phyloP scores from a whole-genome alignment of 2,113 vertebrate genomes.

The Tragulus kanchil region DNA sequence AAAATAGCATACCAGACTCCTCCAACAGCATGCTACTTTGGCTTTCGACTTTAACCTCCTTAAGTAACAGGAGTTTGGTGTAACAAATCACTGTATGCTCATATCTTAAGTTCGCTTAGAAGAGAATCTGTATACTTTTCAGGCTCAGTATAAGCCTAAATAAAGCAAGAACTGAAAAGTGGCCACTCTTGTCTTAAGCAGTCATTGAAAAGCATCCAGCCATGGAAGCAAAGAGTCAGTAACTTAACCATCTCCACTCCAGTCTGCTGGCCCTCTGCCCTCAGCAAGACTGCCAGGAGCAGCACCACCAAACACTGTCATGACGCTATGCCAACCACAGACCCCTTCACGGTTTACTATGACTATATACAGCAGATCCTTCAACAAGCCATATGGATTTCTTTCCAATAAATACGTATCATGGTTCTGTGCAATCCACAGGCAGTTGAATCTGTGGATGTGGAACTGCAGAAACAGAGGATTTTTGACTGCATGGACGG shows the following conservation, averaged over 20 bases:
- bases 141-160: conserved; percentile 9
- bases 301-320: not conserved
- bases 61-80: not conserved
- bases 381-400: not conserved
- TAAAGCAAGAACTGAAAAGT: not conserved
- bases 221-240: not conserved
- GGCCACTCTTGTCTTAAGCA: not conserved
- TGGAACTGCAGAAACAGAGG: not conserved
- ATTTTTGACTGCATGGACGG: not conserved
- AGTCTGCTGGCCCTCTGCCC: not conserved
- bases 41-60: conserved; percentile 59
- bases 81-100: conserved; percentile 44
- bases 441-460: not conserved
- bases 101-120: conserved; percentile 20
- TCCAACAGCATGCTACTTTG: conserved; percentile 54
- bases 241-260: not conserved
- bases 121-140: not conserved
- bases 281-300: not conserved
- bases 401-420: not conserved
- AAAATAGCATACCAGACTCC: conserved; percentile 46
- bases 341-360: not conserved
- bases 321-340: not conserved
- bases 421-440: not conserved
- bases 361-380: not conserved
- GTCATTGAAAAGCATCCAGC: not conserved